Evolutionary conservation across 1,140 invertebrate genomes (phyloP).

Genomic region (Myzus persicae): DNA sequence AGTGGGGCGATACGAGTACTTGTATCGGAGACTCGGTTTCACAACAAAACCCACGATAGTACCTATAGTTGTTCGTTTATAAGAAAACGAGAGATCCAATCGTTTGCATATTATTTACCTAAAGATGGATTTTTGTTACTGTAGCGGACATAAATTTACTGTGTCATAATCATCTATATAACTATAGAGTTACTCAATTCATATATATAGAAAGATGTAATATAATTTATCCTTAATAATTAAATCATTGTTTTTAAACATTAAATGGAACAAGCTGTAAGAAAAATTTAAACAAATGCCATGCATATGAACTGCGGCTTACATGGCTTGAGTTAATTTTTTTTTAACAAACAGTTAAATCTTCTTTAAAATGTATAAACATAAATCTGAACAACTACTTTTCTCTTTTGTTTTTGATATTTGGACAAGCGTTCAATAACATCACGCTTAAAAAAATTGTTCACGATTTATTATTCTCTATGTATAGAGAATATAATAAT

Average conservation of each 20-base stretch:
- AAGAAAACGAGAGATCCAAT: neutral
- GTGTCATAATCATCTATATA: neutral
- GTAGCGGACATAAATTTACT: neutral
- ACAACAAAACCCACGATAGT: neutral
- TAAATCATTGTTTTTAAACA: neutral
- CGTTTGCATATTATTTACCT: neutral
- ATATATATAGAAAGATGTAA: neutral
- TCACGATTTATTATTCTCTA: too few species aligned
- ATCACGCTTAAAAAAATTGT: too few species aligned
- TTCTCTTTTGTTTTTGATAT: too few species aligned
- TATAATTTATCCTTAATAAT: neutral
- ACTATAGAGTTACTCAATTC: neutral
- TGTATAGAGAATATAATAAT: too few species aligned
- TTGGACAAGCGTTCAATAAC: too few species aligned
- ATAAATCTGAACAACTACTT: too few species aligned
- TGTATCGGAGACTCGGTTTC: neutral
- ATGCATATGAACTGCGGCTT: too few species aligned
- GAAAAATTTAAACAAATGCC: too few species aligned
- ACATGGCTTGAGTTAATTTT: too few species aligned
- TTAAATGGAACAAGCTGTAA: too few species aligned
- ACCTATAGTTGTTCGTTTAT: neutral
- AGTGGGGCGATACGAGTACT: neutral
- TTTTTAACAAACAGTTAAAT: too few species aligned
- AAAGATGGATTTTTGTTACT: neutral
- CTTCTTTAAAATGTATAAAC: too few species aligned